Conservation (phyloP, 92 coral and sea anemone genomes). For the Diadumene lineata region DNA sequence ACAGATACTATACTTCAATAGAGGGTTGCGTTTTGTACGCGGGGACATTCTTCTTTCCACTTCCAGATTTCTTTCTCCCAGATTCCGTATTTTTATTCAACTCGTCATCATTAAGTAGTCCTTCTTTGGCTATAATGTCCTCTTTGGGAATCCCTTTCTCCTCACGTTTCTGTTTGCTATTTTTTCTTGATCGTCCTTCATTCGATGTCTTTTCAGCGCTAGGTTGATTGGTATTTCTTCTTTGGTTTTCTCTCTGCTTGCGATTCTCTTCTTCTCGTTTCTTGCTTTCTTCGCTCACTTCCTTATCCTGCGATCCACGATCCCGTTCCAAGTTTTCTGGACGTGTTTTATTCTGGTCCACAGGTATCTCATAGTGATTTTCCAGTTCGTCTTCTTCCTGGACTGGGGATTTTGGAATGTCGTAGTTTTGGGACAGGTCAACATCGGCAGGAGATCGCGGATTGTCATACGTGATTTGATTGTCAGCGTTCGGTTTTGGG, state of each 20-base stretch:
- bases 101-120: slow-evolving; percentile 2
- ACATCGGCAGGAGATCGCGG: slow-evolving; percentile 42
- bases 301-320: not conserved
- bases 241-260: not conserved
- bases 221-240: too few relatives aligned
- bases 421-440: slow-evolving; percentile 47
- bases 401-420: slow-evolving; percentile 50
- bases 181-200: too few relatives aligned
- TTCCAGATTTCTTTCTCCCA: not conserved
- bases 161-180: too few relatives aligned
- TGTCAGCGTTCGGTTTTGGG: slow-evolving; percentile 43
- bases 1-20: too few relatives aligned
- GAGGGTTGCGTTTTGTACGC: not conserved
- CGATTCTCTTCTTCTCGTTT: not conserved
- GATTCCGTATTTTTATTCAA: not conserved
- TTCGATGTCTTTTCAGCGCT: too few relatives aligned
- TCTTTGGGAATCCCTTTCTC: too few relatives aligned
- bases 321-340: slow-evolving; percentile 2
- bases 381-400: slow-evolving; percentile 13
- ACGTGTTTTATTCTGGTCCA: too few relatives aligned
- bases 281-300: not conserved
- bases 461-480: slow-evolving; percentile 52
- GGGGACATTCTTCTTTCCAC: too few relatives aligned
- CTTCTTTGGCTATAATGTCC: too few relatives aligned
- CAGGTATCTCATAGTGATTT: not conserved